Evolutionary conservation across 2,888 invertebrate species (phyloP).

Genomic region (Tricholauxania praeusta): DNA sequence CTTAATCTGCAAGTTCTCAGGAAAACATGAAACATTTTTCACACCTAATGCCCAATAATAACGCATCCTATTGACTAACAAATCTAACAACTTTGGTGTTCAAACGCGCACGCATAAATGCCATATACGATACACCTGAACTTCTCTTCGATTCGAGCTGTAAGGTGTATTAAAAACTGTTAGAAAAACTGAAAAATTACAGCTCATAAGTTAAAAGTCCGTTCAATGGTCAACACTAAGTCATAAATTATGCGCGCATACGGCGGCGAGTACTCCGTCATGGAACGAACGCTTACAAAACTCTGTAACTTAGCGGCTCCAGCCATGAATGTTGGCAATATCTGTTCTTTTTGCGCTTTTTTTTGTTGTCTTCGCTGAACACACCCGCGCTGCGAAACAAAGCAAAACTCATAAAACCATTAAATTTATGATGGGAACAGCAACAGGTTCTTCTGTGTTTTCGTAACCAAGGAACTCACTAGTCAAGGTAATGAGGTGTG

Average conservation of each 20-base stretch:
- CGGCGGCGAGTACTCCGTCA: slow-evolving; percentile 16
- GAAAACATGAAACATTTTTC: background rate
- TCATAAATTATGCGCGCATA: slow-evolving; percentile 40
- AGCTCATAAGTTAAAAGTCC: slow-evolving; percentile 42
- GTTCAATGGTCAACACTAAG: slow-evolving; percentile 40
- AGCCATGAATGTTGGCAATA: background rate
- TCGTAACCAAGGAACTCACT: background rate
- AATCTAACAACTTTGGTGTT: background rate
- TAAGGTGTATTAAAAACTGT: slow-evolving; percentile 10
- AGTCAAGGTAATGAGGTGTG: background rate
- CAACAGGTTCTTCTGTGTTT: slow-evolving; percentile 44
- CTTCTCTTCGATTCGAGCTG: background rate
- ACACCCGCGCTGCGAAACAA: slow-evolving; percentile 19
- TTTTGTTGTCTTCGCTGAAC: background rate
- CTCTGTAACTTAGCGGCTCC: background rate
- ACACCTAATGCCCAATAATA: too few species aligned
- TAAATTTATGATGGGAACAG: slow-evolving; percentile 50
- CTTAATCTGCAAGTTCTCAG: background rate
- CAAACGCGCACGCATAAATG: background rate
- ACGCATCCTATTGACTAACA: slow-evolving; percentile 9
- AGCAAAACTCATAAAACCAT: slow-evolving; percentile 43
- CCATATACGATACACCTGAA: background rate
- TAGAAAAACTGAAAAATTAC: slow-evolving; percentile 34
- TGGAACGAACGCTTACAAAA: background rate
- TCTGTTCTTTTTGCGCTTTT: background rate